A percentile compares a stretch with the other conserved stretches of the same genome.
phyloP scores from a whole-genome alignment of 2,888 invertebrate species.

The Dicyrtomina minuta region DNA sequence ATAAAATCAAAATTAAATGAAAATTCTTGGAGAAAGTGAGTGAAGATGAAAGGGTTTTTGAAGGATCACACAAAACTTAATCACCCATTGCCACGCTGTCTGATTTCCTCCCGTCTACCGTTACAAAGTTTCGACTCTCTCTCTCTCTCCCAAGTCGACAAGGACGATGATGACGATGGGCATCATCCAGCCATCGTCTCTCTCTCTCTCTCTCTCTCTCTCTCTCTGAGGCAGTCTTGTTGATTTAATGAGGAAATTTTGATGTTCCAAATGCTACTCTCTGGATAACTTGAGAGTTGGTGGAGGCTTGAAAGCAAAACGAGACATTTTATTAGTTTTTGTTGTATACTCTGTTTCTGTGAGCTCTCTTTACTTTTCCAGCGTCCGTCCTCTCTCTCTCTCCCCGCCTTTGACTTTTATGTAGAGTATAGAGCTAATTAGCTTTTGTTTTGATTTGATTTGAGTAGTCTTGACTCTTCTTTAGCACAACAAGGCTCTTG shows the following conservation, averaged over 20 bases:
- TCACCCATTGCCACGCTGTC: too few species aligned
- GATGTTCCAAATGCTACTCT: background rate
- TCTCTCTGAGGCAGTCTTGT: constrained; percentile 1
- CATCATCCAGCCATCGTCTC: too few species aligned
- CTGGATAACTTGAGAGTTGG: background rate
- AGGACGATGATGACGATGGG: too few species aligned
- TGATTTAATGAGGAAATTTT: constrained; percentile 21
- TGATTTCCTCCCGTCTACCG: background rate
- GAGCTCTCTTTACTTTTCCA: constrained; percentile 8
- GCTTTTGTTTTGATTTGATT: constrained; percentile 24
- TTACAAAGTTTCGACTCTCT: background rate
- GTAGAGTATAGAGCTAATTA: constrained; percentile 10
- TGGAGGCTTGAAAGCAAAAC: background rate
- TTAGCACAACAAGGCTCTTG: background rate
- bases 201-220: background rate
- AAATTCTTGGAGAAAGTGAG: constrained; percentile 36
- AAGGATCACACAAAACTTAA: background rate
- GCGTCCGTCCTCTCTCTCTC: too few species aligned
- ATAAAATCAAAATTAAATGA: constrained; percentile 33
- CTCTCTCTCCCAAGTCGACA: background rate
- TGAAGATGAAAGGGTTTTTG: constrained; percentile 26
- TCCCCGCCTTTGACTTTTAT: constrained; percentile 8
- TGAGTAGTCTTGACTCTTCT: background rate
- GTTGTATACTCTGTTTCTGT: constrained; percentile 17
- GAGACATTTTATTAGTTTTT: constrained; percentile 29